phyloP scores from a whole-genome alignment of 2,888 invertebrate genomes.

The Campopleginae sp. region DNA sequence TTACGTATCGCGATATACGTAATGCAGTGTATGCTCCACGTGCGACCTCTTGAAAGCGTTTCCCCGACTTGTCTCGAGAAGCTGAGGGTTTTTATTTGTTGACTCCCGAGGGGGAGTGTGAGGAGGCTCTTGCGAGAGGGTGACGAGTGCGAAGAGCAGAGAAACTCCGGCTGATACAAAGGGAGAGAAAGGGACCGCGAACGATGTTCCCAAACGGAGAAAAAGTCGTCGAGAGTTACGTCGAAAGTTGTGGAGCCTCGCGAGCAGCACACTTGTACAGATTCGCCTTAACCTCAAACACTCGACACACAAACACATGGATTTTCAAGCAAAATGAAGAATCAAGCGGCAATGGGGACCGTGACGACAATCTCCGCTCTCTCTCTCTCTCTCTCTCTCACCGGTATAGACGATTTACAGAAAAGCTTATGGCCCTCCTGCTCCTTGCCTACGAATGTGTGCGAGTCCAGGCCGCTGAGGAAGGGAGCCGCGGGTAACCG shows the following conservation, averaged over 20 bases:
- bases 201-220: constrained; percentile 45
- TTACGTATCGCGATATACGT: background rate
- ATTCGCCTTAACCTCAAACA: constrained; percentile 10
- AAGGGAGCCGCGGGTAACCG: constrained; percentile 77
- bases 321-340: constrained; percentile 36
- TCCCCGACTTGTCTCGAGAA: constrained; percentile 25
- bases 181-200: background rate
- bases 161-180: background rate
- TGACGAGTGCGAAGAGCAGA: constrained; percentile 1
- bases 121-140: constrained; percentile 12
- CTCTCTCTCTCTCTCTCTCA: background rate
- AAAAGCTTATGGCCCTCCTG: constrained; percentile 41
- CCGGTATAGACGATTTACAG: constrained; percentile 41
- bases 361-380: constrained; percentile 18
- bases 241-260: background rate
- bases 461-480: background rate
- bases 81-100: constrained; percentile 82
- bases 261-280: constrained; percentile 46
- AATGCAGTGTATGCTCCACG: constrained; percentile 10
- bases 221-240: constrained; percentile 24
- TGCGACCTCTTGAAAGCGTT: constrained; percentile 31
- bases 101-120: constrained; percentile 65
- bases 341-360: constrained; percentile 27
- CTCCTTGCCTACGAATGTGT: background rate
- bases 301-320: constrained; percentile 54